These are phyloP conservation scores for Mastomys coucha DNA, from an alignment of 2,113 vertebrate genomes.

Conservation along the genomic window DNA sequence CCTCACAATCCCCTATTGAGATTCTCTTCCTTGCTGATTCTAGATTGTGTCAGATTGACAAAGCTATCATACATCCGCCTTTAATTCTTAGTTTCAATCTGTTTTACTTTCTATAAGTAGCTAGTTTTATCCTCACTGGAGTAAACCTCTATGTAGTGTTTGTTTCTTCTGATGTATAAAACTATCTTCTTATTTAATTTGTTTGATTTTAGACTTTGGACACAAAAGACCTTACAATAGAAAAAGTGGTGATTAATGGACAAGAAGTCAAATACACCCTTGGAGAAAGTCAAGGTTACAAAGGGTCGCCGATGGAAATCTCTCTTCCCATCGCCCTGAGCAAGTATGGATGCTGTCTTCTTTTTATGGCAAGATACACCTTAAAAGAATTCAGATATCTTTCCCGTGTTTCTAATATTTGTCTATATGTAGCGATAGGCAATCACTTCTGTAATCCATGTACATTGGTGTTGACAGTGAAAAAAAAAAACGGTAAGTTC, in stretches of 20 bases:
- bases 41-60: not conserved
- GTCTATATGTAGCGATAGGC: not conserved
- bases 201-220: constrained; percentile 93
- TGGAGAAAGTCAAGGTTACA: constrained; percentile 93
- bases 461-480: not conserved
- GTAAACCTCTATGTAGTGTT: not conserved
- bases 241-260: constrained; percentile 91
- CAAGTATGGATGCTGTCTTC: constrained; percentile 86
- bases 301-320: constrained; percentile 94
- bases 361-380: not conserved
- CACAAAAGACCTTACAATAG: constrained; percentile 92
- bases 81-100: constrained; percentile 1
- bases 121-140: not conserved
- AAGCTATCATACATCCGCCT: not conserved
- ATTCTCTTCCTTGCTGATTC: not conserved
- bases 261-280: constrained; percentile 90
- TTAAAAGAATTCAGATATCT: not conserved
- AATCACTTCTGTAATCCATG: not conserved
- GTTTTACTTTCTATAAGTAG: not conserved
- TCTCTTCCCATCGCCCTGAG: constrained; percentile 92
- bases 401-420: not conserved
- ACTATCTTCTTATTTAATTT: constrained; percentile 60
- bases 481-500: not conserved
- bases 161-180: constrained; percentile 25
- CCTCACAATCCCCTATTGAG: not conserved